Conservation (phyloP, 2,888 invertebrate genomes). For the Epirrhoe tristata region DNA sequence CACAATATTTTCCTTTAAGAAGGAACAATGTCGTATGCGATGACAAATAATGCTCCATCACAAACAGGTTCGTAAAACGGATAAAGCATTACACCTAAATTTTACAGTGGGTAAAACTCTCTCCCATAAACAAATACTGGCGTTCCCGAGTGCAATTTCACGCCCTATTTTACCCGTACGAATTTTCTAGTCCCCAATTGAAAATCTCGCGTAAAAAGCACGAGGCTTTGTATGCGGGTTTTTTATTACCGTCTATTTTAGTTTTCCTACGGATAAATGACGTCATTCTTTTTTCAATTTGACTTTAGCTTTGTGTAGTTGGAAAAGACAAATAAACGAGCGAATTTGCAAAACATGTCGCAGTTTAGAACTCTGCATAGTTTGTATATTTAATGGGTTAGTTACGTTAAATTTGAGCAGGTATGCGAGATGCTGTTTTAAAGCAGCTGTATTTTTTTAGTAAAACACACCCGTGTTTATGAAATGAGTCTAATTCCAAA, state of each 20-base stretch:
- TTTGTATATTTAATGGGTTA: conserved; percentile 37
- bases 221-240: conserved; percentile 65
- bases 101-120: conserved; percentile 62
- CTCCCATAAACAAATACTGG: conserved; percentile 78
- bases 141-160: conserved; percentile 77
- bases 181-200: conserved; percentile 72
- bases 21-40: conserved; percentile 53
- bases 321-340: conserved; percentile 47
- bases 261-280: conserved; percentile 68
- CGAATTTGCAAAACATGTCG: conserved; percentile 39
- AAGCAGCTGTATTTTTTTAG: conserved; percentile 29
- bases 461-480: conserved; percentile 24
- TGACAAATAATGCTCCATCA: conserved; percentile 65
- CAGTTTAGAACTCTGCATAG: conserved; percentile 19
- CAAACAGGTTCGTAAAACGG: conserved; percentile 51
- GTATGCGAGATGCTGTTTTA: conserved; percentile 31
- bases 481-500: conserved; percentile 28
- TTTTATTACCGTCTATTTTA: conserved; percentile 74
- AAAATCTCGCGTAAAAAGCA: conserved; percentile 69
- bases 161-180: conserved; percentile 79
- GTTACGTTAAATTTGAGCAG: conserved; percentile 32
- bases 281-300: conserved; percentile 72
- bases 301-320: conserved; percentile 60
- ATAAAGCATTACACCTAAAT: conserved; percentile 67
- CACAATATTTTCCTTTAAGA: conserved; percentile 42